Base-by-base conservation (phyloP, 2,113 vertebrate species). In the Peromyscus maniculatus region DNA sequence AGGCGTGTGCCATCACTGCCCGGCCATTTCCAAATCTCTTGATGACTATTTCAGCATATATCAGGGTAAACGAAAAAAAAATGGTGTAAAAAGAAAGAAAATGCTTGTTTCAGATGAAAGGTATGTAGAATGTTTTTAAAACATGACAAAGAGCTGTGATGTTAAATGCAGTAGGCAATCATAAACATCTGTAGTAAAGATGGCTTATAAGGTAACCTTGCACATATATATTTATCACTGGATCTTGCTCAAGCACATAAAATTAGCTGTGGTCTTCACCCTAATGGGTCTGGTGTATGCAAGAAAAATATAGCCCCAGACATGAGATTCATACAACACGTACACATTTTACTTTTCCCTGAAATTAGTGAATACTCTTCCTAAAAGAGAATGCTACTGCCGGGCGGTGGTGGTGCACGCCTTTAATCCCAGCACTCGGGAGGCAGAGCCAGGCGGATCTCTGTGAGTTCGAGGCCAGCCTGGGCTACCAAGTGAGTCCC, bases 31-130 rank as follows among this genome's bases (percentile, higher is more conserved):
- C 31, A 64, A 43, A 24, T 79, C 36, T 55, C 67, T 67, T 79
- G 26, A 57, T n/a, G 21, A n/a, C 78, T 82, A 90, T 57, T 90
- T 83, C 87, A 62, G 31, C 57, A 88, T 86, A 52, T 86, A 59
- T 91, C 71, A 88, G 8, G 39, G n/a, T 64, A 93, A 43, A 31
- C 77, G 49, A 91, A 75, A 62, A 92, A 69, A 83, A 43, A 91
- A 77, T 3, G 36, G 19, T 59, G 24, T 55, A 19, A 72, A 91
- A 87, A 87, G 62, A 80, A 87, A 89, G 24, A 88, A 59, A 66
- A 24, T 55, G 19, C 64, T n/a, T 78, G 19, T 69, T 87, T 71
- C 10, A n/a, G 43, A 84, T 36, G 66, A 95, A 97, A 97, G 79
- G 6, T 39, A 77, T 87, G 62, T 55, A 2, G 0, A 75, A 84